Conservation (phyloP, 2,888 invertebrate species). For the Brachyptera putata region DNA sequence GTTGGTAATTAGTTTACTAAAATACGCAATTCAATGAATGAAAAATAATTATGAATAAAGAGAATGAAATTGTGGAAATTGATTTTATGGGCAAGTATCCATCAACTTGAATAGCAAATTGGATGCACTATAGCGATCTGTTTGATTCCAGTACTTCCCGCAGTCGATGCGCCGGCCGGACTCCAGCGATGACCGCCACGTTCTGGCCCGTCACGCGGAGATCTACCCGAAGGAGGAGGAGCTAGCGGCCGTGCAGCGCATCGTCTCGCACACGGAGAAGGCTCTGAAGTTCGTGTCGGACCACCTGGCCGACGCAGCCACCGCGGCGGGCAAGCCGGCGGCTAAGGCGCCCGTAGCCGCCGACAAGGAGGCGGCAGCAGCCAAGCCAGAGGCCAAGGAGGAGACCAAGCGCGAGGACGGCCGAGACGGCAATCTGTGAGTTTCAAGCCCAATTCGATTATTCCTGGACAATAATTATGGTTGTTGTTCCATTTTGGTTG, state of each 20-base stretch:
- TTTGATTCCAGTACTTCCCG: constrained; percentile 35
- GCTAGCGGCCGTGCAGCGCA: constrained; percentile 82
- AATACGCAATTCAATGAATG: no score
- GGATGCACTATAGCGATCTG: no score
- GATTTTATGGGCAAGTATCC: no score
- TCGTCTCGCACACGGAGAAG: constrained; percentile 89
- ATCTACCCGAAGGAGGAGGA: constrained; percentile 93
- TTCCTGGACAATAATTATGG: no score
- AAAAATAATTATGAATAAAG: no score
- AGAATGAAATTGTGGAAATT: no score
- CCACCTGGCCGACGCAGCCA: constrained; percentile 64
- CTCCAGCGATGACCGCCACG: constrained; percentile 94
- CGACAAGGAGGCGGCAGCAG: constrained; percentile 38
- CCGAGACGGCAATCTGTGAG: constrained; percentile 73
- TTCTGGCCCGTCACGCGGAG: constrained; percentile 85
- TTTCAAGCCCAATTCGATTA: no score
- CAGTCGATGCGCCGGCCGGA: constrained; percentile 73
- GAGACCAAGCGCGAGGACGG: constrained; percentile 66
- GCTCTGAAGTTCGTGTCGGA: constrained; percentile 94
- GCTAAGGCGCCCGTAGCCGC: constrained; percentile 23
- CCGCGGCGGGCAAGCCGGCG: constrained; percentile 26
- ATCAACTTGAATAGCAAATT: no score
- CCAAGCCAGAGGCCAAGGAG: constrained; percentile 45
- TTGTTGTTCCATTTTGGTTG: no score
- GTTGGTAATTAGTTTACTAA: no score